Evolutionary conservation across 2,113 vertebrate species (phyloP), one percentile per base, ranked within the genome.

Genomic region (Melanotaenia duboulayi): DNA sequence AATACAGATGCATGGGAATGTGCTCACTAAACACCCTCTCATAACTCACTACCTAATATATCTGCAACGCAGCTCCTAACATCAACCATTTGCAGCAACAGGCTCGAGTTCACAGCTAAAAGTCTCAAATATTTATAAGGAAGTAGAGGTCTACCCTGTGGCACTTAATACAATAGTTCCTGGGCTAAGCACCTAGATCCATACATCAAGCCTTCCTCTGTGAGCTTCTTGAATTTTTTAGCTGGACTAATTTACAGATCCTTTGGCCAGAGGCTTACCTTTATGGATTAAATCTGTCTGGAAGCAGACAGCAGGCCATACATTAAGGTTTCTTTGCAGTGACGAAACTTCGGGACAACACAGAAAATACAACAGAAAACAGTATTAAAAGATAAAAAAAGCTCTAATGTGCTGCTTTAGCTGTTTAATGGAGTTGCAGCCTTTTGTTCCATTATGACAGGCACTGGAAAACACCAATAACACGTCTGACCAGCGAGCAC

Each of bases 111-210:
- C 0, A 4, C 73, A 39, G 65, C 81, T 72, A 7, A 52, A 70
- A 76, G 73, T 73, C 79, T 89, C 85, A 86, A 89, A 88, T 91
- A 87, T 91, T 80, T 80, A 90, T 83, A 81, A 89, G 78, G 69
- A 85, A 86, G 71, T 56, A 69, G 61, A 76, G 84, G 70, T 76
- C 72, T 69, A 56, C 74, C 83, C 79, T 60, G 0, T 54, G 82
- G 90, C 80, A 87, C 88, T 89, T 87, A 91, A 86, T 70, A 74
- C 78, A 65, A 74, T 72, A 25, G 54, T 89, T 86, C 80, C 71
- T 42, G 51, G 75, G 81, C 71, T 51, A 58, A 71, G 78, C 80
- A 74, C 69, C 63, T 14, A 65, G 65, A 82, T 81, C 71, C 80
- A 76, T 74, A 49, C 42, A 63, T 64, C 67, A 80, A 78, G 59